Percentiles rank a stretch among this genome's conserved stretches.
phyloP scores from a whole-genome alignment of 2,113 vertebrate genomes.

The Sialia sialis region DNA sequence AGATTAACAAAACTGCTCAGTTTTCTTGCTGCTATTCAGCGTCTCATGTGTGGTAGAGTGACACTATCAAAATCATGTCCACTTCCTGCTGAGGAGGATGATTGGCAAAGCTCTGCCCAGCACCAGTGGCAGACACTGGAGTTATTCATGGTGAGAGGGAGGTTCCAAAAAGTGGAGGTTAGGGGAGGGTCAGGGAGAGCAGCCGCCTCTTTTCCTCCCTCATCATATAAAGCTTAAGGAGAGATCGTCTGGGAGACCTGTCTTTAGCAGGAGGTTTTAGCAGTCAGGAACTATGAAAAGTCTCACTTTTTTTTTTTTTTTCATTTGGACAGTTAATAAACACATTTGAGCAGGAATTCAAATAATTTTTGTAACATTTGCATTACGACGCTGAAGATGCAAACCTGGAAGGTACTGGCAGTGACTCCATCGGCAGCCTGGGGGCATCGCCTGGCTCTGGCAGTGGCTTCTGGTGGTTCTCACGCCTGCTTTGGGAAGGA shows the following conservation, averaged over 20 bases:
- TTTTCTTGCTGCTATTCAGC: slow-evolving; percentile 62
- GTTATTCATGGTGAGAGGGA: slow-evolving; percentile 41
- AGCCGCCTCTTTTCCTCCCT: slow-evolving; percentile 4
- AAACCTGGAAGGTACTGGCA: background rate
- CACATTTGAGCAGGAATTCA: background rate
- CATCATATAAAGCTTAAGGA: background rate
- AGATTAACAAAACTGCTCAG: slow-evolving; percentile 68
- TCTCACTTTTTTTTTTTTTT: background rate
- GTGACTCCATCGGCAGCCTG: background rate
- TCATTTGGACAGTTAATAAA: background rate
- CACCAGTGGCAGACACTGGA: slow-evolving; percentile 45
- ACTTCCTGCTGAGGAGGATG: slow-evolving; percentile 55
- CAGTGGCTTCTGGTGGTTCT: background rate
- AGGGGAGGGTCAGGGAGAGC: slow-evolving; percentile 20
- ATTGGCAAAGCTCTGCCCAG: slow-evolving; percentile 56
- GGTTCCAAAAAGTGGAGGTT: slow-evolving; percentile 40
- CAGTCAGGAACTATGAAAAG: background rate
- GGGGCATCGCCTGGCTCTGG: background rate
- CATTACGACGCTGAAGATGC: background rate
- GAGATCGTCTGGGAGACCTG: background rate
- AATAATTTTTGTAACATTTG: background rate
- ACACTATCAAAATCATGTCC: slow-evolving; percentile 67
- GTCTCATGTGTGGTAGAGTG: slow-evolving; percentile 48
- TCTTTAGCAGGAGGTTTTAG: background rate
- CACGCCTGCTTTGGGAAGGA: background rate